Percentiles rank a stretch among this genome's conserved stretches.
Conservation (phyloP, 2,797 vertebrate species). For the Margarornis squamiger region DNA sequence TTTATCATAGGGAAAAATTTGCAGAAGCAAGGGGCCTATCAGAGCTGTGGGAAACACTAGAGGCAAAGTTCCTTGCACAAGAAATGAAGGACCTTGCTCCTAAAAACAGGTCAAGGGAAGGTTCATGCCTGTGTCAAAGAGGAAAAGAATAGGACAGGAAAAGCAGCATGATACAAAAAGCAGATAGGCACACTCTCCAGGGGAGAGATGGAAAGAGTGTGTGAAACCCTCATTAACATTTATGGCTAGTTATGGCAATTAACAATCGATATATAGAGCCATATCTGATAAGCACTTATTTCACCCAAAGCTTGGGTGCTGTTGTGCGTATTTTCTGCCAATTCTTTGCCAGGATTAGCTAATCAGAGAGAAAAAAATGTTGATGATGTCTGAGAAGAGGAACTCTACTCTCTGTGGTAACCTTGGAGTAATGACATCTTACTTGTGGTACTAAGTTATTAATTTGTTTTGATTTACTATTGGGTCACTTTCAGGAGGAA, state of each 20-base stretch:
- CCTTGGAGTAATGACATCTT: background rate
- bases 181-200: background rate
- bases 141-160: background rate
- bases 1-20: background rate
- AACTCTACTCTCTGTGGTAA: background rate
- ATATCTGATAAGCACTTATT: background rate
- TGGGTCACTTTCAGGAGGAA: background rate
- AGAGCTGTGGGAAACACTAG: background rate
- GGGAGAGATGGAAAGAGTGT: background rate
- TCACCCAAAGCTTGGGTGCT: accelerated
- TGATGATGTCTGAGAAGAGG: background rate
- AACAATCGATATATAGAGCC: background rate
- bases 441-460: background rate
- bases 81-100: background rate
- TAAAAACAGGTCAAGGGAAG: background rate
- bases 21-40: background rate
- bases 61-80: background rate
- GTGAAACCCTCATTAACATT: background rate
- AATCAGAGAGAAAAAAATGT: background rate
- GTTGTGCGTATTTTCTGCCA: background rate
- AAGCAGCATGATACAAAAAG: background rate
- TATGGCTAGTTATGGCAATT: background rate
- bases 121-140: background rate
- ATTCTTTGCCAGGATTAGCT: background rate
- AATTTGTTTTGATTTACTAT: background rate